A percentile compares a stretch with the other conserved stretches of the same genome.
These are phyloP conservation scores for Pyralis farinalis DNA, from an alignment of 2,888 invertebrate genomes.

Conservation along the genomic window DNA sequence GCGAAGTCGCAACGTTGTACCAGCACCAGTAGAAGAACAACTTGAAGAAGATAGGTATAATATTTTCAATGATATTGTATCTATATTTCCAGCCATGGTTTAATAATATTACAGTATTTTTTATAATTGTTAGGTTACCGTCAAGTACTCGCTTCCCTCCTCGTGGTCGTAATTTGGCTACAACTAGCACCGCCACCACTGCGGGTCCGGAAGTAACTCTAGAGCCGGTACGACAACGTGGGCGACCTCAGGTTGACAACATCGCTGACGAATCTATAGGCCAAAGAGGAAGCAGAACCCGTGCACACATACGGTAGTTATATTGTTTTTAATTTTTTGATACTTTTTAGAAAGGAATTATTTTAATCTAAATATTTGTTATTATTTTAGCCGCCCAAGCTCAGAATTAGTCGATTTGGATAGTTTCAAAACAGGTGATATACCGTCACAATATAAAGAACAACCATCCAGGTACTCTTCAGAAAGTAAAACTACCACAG, in stretches of 20 bases:
- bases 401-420: slow-evolving; percentile 91
- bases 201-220: slow-evolving; percentile 65
- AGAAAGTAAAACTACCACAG: slow-evolving; percentile 76
- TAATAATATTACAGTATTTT: neutral
- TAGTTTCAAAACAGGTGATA: slow-evolving; percentile 88
- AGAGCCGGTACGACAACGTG: slow-evolving; percentile 62
- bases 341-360: too few species aligned
- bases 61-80: neutral
- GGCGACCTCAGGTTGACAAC: slow-evolving; percentile 63
- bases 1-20: slow-evolving; percentile 69
- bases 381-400: slow-evolving; percentile 83
- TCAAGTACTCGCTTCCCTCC: slow-evolving; percentile 93
- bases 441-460: slow-evolving; percentile 76
- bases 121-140: slow-evolving; percentile 83
- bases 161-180: slow-evolving; percentile 78
- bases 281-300: slow-evolving; percentile 76
- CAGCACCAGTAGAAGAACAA: slow-evolving; percentile 74
- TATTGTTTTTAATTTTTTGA: neutral
- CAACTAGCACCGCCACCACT: slow-evolving; percentile 76
- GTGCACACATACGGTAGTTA: slow-evolving; percentile 80
- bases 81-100: neutral
- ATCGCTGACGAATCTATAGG: slow-evolving; percentile 71
- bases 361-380: neutral
- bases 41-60: slow-evolving; percentile 73
- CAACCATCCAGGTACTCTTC: slow-evolving; percentile 65